These are phyloP conservation scores for Nematostella vectensis DNA, from an alignment of 92 coral and sea anemone species.

Conservation along the genomic window DNA sequence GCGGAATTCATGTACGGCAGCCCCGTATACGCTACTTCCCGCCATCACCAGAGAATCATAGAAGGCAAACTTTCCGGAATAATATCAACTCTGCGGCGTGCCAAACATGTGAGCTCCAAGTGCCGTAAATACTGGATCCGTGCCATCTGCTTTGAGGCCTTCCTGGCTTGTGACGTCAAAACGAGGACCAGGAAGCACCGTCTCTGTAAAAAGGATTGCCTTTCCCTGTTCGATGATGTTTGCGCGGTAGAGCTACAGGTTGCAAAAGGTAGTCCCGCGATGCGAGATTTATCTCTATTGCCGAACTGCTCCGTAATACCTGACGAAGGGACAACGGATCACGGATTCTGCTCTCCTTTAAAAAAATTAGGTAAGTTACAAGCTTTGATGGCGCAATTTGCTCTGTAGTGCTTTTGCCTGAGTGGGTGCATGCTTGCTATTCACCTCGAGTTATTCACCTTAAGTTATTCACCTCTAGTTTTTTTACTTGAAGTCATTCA, in stretches of 20 bases:
- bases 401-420: too few relatives aligned
- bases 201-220: slow-evolving; percentile 79
- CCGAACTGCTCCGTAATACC: slow-evolving; percentile 77
- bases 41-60: slow-evolving; percentile 25
- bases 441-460: too few relatives aligned
- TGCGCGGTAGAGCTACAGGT: slow-evolving; percentile 52
- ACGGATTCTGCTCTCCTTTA: slow-evolving; percentile 57
- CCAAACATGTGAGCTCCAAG: slow-evolving; percentile 24
- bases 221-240: slow-evolving; percentile 49
- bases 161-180: slow-evolving; percentile 55
- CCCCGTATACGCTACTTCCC: slow-evolving; percentile 33
- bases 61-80: slow-evolving; percentile 36
- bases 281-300: slow-evolving; percentile 20
- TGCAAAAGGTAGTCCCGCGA: slow-evolving; percentile 16
- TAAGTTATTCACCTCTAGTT: too few relatives aligned
- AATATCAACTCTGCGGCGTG: slow-evolving; percentile 9
- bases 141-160: slow-evolving; percentile 79
- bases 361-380: slow-evolving; percentile 40
- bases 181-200: slow-evolving; percentile 36
- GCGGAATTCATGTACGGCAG: slow-evolving; percentile 48
- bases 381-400: too few relatives aligned
- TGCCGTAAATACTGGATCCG: slow-evolving; percentile 72
- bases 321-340: slow-evolving; percentile 27
- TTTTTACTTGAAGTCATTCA: too few relatives aligned
- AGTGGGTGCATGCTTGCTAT: too few relatives aligned